Evolutionary conservation across 2,888 invertebrate genomes (phyloP), one percentile per base, ranked within the genome.

Genomic region (Nymphalis c-album): DNA sequence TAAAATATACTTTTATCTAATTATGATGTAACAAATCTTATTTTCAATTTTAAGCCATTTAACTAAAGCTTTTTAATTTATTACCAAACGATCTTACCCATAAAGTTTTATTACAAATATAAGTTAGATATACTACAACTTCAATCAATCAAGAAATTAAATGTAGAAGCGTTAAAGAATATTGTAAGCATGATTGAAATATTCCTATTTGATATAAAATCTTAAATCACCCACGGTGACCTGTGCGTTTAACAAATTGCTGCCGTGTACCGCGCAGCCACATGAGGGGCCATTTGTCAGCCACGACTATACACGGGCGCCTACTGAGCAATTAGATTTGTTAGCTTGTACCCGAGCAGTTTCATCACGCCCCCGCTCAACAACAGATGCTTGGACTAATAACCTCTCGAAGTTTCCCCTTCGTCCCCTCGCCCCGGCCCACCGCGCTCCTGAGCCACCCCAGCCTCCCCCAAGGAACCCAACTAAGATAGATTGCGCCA

Each of bases 401-500:
- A 93, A 93, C 92, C 92, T 93, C 93, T 92, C 92, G 90, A 92
- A 92, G 92, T 92, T 92, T 87, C 91, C 90, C 89, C 88, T 83
- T 80, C 74, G 75, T 85, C 87, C 84, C 79, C 80, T 85, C 86
- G 81, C 80, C 83, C 83, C 79, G 79, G 81, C 82, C 90, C 83
- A 85, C 78, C 77, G 81, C 79, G 76, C 81, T 73, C 75, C 77
- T 75, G 74, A 73, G 77, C 83, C 80, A 84, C 90, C 92, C 85
- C 85, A 85, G 84, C 85, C 90, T 86, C 87, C 87, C 88, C 90
- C 87, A 86, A 78, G 79, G 93, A 88, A 93, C 93, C 94, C 94
- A 95, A 95, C 95, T 94, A 95, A 96, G 96, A 96, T 96, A 96
- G 96, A 96, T 96, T 95, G 95, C 95, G 94, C 95, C 95, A 95